Percentiles rank a stretch among this genome's conserved stretches.
phyloP scores from a whole-genome alignment of 2,888 invertebrate genomes.

The Epinotia ramella region DNA sequence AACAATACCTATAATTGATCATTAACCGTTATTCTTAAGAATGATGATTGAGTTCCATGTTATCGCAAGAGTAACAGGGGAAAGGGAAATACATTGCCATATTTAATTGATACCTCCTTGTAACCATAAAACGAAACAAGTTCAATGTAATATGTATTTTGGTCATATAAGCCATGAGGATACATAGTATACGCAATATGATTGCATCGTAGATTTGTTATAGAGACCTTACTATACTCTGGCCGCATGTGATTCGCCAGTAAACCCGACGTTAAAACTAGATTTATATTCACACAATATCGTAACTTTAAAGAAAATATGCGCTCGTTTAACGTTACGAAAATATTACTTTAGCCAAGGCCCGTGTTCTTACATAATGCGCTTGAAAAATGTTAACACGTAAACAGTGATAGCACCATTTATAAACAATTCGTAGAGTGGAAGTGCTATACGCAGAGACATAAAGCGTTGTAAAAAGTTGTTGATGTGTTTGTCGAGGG shows the following conservation, averaged over 20 bases:
- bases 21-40: not conserved
- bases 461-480: slow-evolving; percentile 46
- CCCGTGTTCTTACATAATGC: slow-evolving; percentile 57
- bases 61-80: not conserved
- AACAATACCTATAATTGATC: not conserved
- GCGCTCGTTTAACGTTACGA: slow-evolving; percentile 51
- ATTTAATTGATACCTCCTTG: not conserved
- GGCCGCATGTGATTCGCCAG: slow-evolving; percentile 2
- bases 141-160: not conserved
- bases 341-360: slow-evolving; percentile 50
- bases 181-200: not conserved
- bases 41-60: not conserved
- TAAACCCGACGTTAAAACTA: slow-evolving; percentile 26
- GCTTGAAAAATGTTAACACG: slow-evolving; percentile 43
- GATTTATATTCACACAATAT: slow-evolving; percentile 34
- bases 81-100: not conserved
- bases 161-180: too few relatives aligned
- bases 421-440: slow-evolving; percentile 42
- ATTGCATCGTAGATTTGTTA: not conserved
- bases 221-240: not conserved
- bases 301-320: slow-evolving; percentile 49
- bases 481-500: slow-evolving; percentile 45
- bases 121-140: not conserved
- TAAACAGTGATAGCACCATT: slow-evolving; percentile 35
- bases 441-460: slow-evolving; percentile 25